Conservation (phyloP, 2,797 vertebrate species). For the Malacoraja senta region DNA sequence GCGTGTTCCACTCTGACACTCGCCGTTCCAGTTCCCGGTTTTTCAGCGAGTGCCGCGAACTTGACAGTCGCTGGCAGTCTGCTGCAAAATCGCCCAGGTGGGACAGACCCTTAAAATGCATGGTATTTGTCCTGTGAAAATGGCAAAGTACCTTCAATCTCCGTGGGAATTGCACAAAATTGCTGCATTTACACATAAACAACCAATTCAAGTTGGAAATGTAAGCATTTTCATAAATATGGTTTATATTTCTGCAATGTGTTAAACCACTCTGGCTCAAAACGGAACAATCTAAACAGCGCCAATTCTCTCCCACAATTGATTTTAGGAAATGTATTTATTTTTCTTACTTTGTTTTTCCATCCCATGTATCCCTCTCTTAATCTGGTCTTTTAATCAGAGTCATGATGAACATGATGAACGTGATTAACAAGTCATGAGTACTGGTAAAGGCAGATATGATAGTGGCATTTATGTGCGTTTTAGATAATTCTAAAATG, state of each 20-base stretch:
- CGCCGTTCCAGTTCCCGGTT: too few relatives aligned
- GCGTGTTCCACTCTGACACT: too few relatives aligned
- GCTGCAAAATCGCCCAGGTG: too few relatives aligned
- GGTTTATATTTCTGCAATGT: neutral
- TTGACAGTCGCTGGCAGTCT: too few relatives aligned
- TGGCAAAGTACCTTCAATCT: neutral
- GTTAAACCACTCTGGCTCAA: neutral
- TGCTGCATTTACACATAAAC: neutral
- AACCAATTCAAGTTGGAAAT: neutral
- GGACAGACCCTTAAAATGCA: too few relatives aligned
- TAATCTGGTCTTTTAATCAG: neutral
- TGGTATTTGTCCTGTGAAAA: neutral
- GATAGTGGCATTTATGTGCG: too few relatives aligned
- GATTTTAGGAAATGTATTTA: neutral
- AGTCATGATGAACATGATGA: too few relatives aligned
- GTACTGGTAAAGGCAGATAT: too few relatives aligned
- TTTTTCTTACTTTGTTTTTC: neutral
- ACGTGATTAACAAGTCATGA: too few relatives aligned
- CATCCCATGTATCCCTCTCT: neutral
- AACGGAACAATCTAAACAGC: neutral
- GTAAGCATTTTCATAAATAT: neutral
- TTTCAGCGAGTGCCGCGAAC: too few relatives aligned
- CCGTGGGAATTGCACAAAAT: neutral
- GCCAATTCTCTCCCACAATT: neutral
- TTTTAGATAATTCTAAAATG: too few relatives aligned